Conservation (phyloP, 2,113 vertebrate species). For the Lepisosteus osseus region DNA sequence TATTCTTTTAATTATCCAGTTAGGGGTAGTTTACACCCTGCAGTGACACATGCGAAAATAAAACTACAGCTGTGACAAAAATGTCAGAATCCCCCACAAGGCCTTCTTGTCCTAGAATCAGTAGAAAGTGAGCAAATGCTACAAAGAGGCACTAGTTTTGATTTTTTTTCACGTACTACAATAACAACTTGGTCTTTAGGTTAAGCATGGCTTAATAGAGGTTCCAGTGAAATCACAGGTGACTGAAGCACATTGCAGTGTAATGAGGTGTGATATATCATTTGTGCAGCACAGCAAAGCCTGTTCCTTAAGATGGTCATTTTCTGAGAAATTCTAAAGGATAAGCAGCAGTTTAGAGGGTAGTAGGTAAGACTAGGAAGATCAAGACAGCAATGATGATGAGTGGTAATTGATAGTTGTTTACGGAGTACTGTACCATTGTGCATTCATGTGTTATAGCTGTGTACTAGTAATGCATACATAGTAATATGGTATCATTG, state of each 20-base stretch:
- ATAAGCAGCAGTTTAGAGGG: background rate
- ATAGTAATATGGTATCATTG: no score
- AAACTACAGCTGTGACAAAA: slow-evolving; percentile 4
- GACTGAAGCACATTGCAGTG: background rate
- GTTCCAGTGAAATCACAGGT: slow-evolving; percentile 1
- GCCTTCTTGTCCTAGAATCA: slow-evolving; percentile 5
- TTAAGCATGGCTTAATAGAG: slow-evolving; percentile 8
- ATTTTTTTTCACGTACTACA: background rate
- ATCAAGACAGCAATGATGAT: no score
- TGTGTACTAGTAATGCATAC: no score
- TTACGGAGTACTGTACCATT: no score
- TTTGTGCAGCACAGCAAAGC: background rate
- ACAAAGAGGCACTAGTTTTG: background rate
- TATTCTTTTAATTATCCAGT: background rate
- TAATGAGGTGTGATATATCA: slow-evolving; percentile 6
- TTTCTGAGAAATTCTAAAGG: background rate
- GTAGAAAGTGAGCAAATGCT: background rate
- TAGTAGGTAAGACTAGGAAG: no score
- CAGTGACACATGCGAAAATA: background rate
- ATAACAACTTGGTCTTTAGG: background rate
- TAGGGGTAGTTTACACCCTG: background rate
- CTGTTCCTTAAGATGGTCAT: background rate
- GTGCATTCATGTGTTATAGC: no score
- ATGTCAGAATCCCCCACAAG: slow-evolving; percentile 8
- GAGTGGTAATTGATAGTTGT: no score